Evolutionary conservation across 2,797 vertebrate species (phyloP), one percentile per base, ranked within the genome.

Genomic region (Acomys russatus): DNA sequence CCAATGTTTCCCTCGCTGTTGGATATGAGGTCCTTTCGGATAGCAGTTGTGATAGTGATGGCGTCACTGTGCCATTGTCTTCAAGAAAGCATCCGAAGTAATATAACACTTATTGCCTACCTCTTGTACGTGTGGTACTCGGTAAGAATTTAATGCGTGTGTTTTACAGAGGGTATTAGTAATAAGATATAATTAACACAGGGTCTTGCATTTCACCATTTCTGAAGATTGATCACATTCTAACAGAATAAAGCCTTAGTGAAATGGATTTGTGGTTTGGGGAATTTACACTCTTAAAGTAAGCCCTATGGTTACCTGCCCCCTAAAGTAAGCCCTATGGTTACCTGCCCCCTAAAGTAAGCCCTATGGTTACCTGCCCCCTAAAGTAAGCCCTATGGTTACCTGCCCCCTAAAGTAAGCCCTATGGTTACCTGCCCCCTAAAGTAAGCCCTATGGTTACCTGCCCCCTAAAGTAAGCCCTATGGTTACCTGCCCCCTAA

Each of bases 391-490:
- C n/a, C n/a, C n/a, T n/a, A n/a, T n/a, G 70, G 10, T 92, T 95
- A 90, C 10, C 25, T 90, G 63, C 18, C 44, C 44, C 78, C n/a
- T n/a, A n/a, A 66, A 66, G n/a, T n/a, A n/a, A n/a, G n/a, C n/a
- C n/a, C n/a, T n/a, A n/a, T n/a, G 70, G 10, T 92, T 95, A 90
- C 10, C 25, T 90, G 63, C 18, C 44, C 44, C 78, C n/a, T 76
- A 49, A 95, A 95, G 74, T 86, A 96, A 96, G 85, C 82, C 38
- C 59, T 30, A 25, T 92, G n/a, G n/a, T n/a, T n/a, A n/a, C n/a
- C n/a, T n/a, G n/a, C n/a, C n/a, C n/a, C n/a, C n/a, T 76, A 49
- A 95, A 95, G 74, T 86, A 96, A 96, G 85, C 82, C 38, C 59
- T 30, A 25, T 92, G n/a, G n/a, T n/a, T n/a, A n/a, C n/a, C n/a